Evolutionary conservation across 2,888 invertebrate genomes (phyloP), one percentile per base, ranked within the genome.

Genomic region (Plagodis pulveraria): DNA sequence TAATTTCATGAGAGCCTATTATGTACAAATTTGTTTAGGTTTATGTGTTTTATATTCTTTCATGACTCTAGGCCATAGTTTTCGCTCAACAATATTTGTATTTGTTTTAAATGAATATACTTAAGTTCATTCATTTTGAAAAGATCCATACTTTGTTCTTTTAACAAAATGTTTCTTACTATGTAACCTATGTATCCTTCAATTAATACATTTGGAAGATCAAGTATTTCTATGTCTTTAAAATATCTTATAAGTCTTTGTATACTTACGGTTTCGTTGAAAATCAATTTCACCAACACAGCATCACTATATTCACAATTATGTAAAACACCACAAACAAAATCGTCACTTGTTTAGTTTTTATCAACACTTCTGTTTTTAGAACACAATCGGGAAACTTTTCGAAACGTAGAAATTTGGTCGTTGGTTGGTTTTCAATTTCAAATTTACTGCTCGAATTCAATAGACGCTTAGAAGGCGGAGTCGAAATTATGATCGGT

Each of bases 281-380:
- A 67, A 78, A 80, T 87, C 80, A 88, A 80, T 80, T 71, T 56
- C 66, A 60, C 68, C 61, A 50, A 71, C 83, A 83, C 84, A 85
- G 86, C 90, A 91, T 91, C 91, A 91, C 91, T 88, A 77, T 64
- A 78, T 70, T 67, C 86, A 89, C 87, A 82, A 78, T 71, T 68
- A 65, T 71, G 72, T 71, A 66, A 56, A 69, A 71, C 76, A 81
- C 80, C 80, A 84, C 77, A 73, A 70, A 72, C 56, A 50, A 60
- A 73, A 79, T 69, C 63, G 87, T 85, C 82, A 77, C 74, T 69
- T 70, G 73, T 69, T 70, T 55, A 61, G 57, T 65, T 69, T 52
- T 53, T 58, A 44, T 33, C 58, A 58, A 60, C 78, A 80, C 77
- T 78, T 65, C 69, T 70, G 67, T 77, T 67, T 77, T 62, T 51